These are phyloP conservation scores for Loxodonta africana DNA, from an alignment of 2,113 vertebrate species.

Conservation along the genomic window DNA sequence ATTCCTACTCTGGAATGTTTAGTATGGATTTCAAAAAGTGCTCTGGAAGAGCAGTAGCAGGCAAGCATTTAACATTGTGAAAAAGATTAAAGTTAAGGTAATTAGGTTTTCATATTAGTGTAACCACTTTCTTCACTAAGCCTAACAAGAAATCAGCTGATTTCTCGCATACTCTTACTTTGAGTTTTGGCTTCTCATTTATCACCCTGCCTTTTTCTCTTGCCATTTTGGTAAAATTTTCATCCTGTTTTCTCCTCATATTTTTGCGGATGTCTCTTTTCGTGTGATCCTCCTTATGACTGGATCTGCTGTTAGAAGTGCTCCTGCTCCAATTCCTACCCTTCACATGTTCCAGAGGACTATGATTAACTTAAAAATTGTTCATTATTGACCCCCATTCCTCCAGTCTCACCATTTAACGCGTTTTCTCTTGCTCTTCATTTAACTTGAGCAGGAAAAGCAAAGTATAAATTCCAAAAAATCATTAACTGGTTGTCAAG, in stretches of 20 bases:
- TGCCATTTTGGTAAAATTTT: slow-evolving; percentile 32
- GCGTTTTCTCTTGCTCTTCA: slow-evolving; percentile 66
- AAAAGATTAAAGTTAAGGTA: slow-evolving; percentile 67
- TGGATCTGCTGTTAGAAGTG: slow-evolving; percentile 12
- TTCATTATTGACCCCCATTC: slow-evolving; percentile 44
- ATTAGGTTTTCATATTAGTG: slow-evolving; percentile 66
- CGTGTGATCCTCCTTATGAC: not conserved
- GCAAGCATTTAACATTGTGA: slow-evolving; percentile 67
- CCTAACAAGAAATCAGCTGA: slow-evolving; percentile 61
- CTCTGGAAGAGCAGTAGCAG: slow-evolving; percentile 38
- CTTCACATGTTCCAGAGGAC: slow-evolving; percentile 53
- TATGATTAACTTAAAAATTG: slow-evolving; percentile 68
- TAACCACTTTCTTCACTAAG: slow-evolving; percentile 66
- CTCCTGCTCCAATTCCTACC: not conserved
- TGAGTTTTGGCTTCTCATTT: slow-evolving; percentile 65
- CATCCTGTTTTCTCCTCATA: not conserved
- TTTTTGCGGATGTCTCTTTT: not conserved
- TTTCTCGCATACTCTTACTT: slow-evolving; percentile 54
- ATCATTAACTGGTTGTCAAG: slow-evolving; percentile 65
- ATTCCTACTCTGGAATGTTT: slow-evolving; percentile 45
- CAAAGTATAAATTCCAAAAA: slow-evolving; percentile 71
- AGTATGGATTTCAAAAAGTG: slow-evolving; percentile 59
- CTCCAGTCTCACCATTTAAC: slow-evolving; percentile 51
- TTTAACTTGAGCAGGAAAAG: slow-evolving; percentile 69
- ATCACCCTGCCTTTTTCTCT: not conserved